Conservation (phyloP, 2,113 vertebrate genomes). For the Tragelaphus strepsiceros region DNA sequence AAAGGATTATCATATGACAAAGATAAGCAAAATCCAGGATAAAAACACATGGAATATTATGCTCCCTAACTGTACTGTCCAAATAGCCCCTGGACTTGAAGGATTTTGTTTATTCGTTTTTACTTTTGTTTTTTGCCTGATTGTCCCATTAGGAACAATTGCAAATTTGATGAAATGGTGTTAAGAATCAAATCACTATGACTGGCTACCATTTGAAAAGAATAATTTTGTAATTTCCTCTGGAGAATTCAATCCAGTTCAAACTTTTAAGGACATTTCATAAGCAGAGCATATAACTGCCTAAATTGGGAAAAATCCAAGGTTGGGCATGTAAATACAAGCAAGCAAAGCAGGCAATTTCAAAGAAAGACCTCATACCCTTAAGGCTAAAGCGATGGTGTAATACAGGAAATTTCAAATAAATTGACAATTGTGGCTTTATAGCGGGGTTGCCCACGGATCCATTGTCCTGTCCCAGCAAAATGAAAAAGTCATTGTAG, state of each 20-base stretch:
- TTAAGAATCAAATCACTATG: constrained; percentile 35
- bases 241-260: constrained; percentile 35
- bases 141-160: not conserved
- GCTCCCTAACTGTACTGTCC: not conserved
- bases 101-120: not conserved
- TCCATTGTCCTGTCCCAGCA: not conserved
- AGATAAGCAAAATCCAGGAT: not conserved
- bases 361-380: constrained; percentile 40
- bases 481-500: not conserved
- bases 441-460: not conserved
- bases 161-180: constrained; percentile 1
- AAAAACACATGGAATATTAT: not conserved
- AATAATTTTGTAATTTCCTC: constrained; percentile 43
- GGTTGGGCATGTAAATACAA: constrained; percentile 41
- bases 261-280: constrained; percentile 35
- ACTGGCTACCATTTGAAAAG: constrained; percentile 6
- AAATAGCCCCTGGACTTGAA: not conserved
- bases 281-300: not conserved
- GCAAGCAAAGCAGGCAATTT: constrained; percentile 44
- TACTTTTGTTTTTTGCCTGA: constrained; percentile 9
- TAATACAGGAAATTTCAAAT: constrained; percentile 47
- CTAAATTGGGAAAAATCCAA: constrained; percentile 19
- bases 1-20: not conserved
- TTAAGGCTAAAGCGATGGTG: constrained; percentile 1
- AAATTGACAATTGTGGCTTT: not conserved